These are phyloP conservation scores for Kradibia gibbosae DNA, from an alignment of 1,140 invertebrate genomes.

Conservation along the genomic window DNA sequence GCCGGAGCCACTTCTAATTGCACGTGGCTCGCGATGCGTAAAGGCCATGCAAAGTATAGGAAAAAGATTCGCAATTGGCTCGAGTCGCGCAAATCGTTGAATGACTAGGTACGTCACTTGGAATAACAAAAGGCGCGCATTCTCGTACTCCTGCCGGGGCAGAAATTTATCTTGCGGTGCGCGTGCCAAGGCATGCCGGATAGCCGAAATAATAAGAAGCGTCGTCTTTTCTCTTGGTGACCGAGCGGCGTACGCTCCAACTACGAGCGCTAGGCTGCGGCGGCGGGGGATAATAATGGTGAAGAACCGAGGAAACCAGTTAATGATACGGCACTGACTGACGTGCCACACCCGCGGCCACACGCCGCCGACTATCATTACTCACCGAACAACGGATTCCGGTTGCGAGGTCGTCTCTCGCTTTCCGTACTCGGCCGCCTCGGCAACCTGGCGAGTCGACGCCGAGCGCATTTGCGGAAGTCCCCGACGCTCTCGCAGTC, in stretches of 20 bases:
- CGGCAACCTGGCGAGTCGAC: slow-evolving; percentile 4
- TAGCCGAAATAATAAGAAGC: background rate
- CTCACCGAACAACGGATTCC: slow-evolving; percentile 56
- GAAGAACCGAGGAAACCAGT: slow-evolving; percentile 21
- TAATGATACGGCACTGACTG: slow-evolving; percentile 44
- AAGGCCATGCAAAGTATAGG: background rate
- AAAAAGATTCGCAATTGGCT: background rate
- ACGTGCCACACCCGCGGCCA: slow-evolving; percentile 37
- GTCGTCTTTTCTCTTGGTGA: background rate
- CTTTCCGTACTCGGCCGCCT: slow-evolving; percentile 2
- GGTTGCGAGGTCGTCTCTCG: slow-evolving; percentile 38
- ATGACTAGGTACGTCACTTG: background rate
- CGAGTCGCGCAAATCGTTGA: too few relatives aligned
- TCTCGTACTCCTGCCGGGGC: background rate
- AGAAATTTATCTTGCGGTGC: background rate
- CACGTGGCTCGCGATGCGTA: background rate
- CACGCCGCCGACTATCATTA: slow-evolving; percentile 53
- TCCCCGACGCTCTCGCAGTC: background rate
- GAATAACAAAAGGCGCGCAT: background rate
- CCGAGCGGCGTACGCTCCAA: background rate
- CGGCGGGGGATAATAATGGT: background rate
- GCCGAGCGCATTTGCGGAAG: background rate
- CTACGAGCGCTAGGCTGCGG: background rate
- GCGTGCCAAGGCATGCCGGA: background rate
- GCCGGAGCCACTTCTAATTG: background rate